Conservation (phyloP, 2,888 invertebrate species). For the Tetragonisca angustula region DNA sequence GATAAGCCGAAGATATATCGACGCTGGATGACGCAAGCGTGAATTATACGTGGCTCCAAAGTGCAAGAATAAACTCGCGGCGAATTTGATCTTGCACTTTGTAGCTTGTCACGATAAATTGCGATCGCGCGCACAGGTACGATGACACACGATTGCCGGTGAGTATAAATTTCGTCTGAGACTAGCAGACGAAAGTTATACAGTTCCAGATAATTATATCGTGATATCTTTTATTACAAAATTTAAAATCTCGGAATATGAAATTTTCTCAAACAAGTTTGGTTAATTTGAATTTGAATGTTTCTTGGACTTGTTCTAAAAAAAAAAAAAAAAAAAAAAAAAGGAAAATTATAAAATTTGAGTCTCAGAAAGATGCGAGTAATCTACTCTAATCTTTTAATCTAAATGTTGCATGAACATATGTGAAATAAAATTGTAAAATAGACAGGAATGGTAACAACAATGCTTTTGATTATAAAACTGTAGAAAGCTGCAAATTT, state of each 20-base stretch:
- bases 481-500: background rate
- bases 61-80: constrained; percentile 48
- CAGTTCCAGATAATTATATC: background rate
- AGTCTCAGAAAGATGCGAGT: background rate
- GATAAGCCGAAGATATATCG: constrained; percentile 30
- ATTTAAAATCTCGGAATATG: background rate
- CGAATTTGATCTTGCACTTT: constrained; percentile 55
- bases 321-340: too few species aligned
- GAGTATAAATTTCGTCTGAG: too few species aligned
- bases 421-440: too few species aligned
- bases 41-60: constrained; percentile 49
- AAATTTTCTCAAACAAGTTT: too few species aligned
- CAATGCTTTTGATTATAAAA: background rate
- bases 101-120: constrained; percentile 49
- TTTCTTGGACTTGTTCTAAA: too few species aligned
- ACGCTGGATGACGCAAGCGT: constrained; percentile 21
- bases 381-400: background rate
- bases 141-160: background rate
- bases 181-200: background rate
- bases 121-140: constrained; percentile 22
- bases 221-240: background rate
- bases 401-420: too few species aligned
- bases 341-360: background rate
- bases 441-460: background rate
- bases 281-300: too few species aligned